Conservation (phyloP, 2,797 vertebrate species). For the Margarornis squamiger region DNA sequence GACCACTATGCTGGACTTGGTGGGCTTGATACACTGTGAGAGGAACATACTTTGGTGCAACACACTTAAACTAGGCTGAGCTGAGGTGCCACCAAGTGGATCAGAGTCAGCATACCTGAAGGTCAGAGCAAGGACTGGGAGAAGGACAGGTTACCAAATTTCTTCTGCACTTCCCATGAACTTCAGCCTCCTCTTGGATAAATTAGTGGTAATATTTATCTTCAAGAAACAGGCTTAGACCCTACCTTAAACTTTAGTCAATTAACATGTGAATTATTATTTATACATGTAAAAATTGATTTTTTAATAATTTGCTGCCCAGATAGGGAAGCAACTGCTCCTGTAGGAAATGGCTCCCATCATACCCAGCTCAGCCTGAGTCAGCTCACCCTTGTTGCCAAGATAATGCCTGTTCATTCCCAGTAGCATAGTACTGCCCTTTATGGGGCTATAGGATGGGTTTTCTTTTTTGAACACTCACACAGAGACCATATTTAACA, state of each 20-base stretch:
- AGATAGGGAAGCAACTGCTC: background rate
- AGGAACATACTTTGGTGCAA: background rate
- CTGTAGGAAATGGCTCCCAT: background rate
- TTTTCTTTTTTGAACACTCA: background rate
- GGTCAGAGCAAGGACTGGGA: background rate
- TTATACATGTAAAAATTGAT: background rate
- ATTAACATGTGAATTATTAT: background rate
- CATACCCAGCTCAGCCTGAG: background rate
- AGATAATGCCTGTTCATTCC: background rate
- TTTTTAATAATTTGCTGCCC: background rate
- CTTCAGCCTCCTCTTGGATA: background rate
- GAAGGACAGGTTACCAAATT: background rate
- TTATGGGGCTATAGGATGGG: background rate
- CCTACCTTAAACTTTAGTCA: background rate
- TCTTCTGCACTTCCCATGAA: background rate
- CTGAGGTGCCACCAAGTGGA: background rate
- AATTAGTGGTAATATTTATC: background rate
- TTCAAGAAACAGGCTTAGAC: background rate
- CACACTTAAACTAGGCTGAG: background rate
- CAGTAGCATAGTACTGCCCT: background rate
- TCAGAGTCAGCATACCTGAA: background rate
- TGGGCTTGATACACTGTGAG: background rate
- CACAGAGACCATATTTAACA: accelerated
- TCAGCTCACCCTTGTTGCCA: background rate
- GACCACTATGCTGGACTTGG: background rate